Evolutionary conservation across 2,113 vertebrate genomes (phyloP).

Genomic region (Thryonomys swinderianus): DNA sequence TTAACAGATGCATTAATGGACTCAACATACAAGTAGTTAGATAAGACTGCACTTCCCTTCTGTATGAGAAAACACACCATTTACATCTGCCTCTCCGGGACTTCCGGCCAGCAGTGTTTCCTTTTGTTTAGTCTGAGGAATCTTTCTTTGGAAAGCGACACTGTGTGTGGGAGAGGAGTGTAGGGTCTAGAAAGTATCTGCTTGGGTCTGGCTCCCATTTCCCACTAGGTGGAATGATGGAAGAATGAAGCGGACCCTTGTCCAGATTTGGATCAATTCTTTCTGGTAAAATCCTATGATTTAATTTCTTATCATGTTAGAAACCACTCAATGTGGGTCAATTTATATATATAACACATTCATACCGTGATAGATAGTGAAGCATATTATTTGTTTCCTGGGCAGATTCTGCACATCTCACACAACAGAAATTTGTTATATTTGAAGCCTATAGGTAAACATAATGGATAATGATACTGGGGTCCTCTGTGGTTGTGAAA

Average conservation of each 20-base stretch:
- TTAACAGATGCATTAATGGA: neutral
- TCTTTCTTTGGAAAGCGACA: neutral
- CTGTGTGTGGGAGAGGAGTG: neutral
- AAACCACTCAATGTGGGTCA: neutral
- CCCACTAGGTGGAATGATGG: neutral
- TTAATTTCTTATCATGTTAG: neutral
- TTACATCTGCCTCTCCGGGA: neutral
- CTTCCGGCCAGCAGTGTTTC: neutral
- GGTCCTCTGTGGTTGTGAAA: neutral
- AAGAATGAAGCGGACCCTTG: neutral
- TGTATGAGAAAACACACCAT: neutral
- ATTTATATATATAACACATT: slow-evolving; percentile 11
- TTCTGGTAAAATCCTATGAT: slow-evolving; percentile 9
- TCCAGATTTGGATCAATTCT: neutral
- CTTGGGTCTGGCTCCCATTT: neutral
- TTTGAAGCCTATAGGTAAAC: neutral
- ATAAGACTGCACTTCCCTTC: neutral
- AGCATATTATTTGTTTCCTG: slow-evolving; percentile 46
- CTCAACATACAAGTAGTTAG: neutral
- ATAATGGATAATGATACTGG: neutral
- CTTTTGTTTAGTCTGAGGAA: neutral
- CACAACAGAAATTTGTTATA: neutral
- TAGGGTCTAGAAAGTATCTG: neutral
- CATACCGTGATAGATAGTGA: neutral
- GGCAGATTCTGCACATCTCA: neutral